phyloP scores from a whole-genome alignment of 2,888 invertebrate species.

The Chrysodeixis includens region DNA sequence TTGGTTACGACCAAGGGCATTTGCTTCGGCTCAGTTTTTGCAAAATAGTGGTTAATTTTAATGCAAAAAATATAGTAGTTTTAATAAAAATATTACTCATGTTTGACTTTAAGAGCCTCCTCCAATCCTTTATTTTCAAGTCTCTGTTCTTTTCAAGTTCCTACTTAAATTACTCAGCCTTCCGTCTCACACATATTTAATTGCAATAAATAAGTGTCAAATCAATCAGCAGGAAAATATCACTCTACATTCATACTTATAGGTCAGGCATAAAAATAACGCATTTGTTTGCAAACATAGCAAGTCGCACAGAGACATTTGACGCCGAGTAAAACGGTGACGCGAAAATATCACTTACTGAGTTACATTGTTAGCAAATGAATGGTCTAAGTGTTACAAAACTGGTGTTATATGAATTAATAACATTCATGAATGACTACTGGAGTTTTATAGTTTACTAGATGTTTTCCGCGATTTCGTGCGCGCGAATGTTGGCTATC shows the following conservation, averaged over 20 bases:
- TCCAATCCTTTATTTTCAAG: too few species aligned
- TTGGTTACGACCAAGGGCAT: too few species aligned
- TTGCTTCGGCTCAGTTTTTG: too few species aligned
- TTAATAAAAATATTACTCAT: too few species aligned
- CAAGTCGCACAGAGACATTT: conserved; percentile 24
- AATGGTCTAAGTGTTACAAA: background rate
- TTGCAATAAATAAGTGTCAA: background rate
- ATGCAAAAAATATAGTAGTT: too few species aligned
- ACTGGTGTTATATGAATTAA: background rate
- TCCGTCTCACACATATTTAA: background rate
- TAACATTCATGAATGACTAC: background rate
- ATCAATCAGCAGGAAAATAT: background rate
- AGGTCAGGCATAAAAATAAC: conserved; percentile 38
- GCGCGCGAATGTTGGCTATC: too few species aligned
- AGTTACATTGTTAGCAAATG: background rate
- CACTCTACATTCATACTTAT: background rate
- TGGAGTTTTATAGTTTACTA: too few species aligned
- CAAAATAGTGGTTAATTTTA: too few species aligned
- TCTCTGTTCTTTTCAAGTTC: too few species aligned
- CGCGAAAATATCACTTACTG: conserved; percentile 7
- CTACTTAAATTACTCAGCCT: too few species aligned
- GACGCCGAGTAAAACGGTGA: conserved; percentile 17
- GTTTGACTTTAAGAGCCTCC: too few species aligned
- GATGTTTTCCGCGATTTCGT: too few species aligned
- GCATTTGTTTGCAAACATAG: conserved; percentile 45